A percentile compares a stretch with the other conserved stretches of the same genome.
These are phyloP conservation scores for Chascanopsetta lugubris DNA, from an alignment of 2,113 vertebrate species.

Conservation along the genomic window DNA sequence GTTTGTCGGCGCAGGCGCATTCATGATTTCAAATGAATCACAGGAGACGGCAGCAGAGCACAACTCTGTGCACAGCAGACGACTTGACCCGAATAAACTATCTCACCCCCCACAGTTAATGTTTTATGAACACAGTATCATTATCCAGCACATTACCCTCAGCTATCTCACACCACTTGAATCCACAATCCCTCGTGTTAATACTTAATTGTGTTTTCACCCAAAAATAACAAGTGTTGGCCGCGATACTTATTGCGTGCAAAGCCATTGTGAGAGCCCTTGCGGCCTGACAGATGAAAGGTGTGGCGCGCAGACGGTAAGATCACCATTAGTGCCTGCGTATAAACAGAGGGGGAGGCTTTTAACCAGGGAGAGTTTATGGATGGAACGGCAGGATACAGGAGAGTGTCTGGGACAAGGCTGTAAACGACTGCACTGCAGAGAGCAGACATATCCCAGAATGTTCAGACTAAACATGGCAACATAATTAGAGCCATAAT, in stretches of 20 bases:
- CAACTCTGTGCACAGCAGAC: background rate
- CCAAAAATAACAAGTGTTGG: slow-evolving; percentile 33
- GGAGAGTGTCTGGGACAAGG: slow-evolving; percentile 41
- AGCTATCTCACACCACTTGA: background rate
- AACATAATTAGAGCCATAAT: slow-evolving; percentile 69
- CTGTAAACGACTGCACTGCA: slow-evolving; percentile 47
- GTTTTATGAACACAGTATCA: slow-evolving; percentile 11
- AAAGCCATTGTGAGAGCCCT: slow-evolving; percentile 49
- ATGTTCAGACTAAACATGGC: slow-evolving; percentile 73
- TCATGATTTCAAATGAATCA: background rate
- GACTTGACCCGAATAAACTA: background rate
- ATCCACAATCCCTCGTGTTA: slow-evolving; percentile 11
- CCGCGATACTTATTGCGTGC: too few species aligned
- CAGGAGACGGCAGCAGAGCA: background rate
- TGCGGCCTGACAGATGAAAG: slow-evolving; percentile 62
- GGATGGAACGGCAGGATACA: slow-evolving; percentile 25
- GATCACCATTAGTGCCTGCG: slow-evolving; percentile 53
- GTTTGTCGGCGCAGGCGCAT: background rate
- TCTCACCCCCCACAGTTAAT: background rate
- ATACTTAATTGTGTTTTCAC: slow-evolving; percentile 32
- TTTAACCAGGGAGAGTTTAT: slow-evolving; percentile 60
- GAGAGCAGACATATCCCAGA: slow-evolving; percentile 65
- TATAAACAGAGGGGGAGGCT: slow-evolving; percentile 55
- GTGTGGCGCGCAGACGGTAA: slow-evolving; percentile 60
- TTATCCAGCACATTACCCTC: background rate